Evolutionary conservation across 2,797 vertebrate species (phyloP).

Genomic region (Gadopsis marmoratus): DNA sequence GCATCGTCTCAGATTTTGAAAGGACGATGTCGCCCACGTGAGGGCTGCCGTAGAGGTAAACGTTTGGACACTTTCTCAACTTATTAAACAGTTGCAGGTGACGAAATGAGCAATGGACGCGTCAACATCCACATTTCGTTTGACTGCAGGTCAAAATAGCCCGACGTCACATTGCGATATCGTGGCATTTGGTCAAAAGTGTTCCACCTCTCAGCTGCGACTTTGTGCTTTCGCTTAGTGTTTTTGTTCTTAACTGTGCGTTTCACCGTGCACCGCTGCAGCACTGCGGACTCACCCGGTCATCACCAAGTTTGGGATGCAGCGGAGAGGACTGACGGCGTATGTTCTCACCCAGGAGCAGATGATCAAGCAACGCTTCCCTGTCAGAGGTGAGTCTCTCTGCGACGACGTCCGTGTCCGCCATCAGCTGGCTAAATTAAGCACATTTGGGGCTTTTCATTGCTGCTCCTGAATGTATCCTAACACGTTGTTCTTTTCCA

Average conservation of each 20-base stretch:
- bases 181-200: background rate
- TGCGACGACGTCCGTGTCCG: background rate
- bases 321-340: conserved; percentile 82
- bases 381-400: conserved; percentile 84
- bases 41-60: background rate
- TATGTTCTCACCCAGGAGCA: conserved; percentile 87
- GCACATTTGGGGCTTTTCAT: background rate
- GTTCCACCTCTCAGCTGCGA: background rate
- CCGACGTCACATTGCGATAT: too few relatives aligned
- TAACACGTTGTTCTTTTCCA: background rate
- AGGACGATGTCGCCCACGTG: background rate
- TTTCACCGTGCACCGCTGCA: conserved; percentile 31
- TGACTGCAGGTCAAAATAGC: background rate
- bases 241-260: background rate
- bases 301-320: conserved; percentile 82
- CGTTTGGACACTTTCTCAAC: background rate
- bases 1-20: too few relatives aligned
- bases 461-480: background rate
- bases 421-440: background rate
- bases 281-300: conserved; percentile 81
- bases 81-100: background rate
- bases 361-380: conserved; percentile 85
- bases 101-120: background rate
- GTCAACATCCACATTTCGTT: background rate
- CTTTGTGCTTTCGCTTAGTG: background rate